Base-by-base conservation (phyloP, 2,113 vertebrate species). In the Sinosuthora webbiana region DNA sequence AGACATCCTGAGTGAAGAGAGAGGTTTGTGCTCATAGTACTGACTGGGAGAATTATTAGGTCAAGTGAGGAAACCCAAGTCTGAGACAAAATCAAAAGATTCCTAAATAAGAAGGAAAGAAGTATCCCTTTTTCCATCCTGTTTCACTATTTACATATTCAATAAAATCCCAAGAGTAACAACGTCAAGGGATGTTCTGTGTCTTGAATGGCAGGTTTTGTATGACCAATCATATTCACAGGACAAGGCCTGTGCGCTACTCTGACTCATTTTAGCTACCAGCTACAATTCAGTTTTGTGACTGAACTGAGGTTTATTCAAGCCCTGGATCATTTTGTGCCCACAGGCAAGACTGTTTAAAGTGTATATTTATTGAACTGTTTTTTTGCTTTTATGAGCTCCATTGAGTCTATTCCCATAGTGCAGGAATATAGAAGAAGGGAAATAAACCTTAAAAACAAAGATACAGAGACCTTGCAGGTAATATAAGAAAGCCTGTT, bases 401-500 rank as follows among this genome's bases (percentile, higher is more conserved):
- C 57, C 70, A 57, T 17, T 69, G 64, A 94, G 42, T 69, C 33
- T 95, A 94, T 82, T 96, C 81, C 80, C 91, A 82, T 3, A 65
- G 77, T 0, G 2, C 27, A 85, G 53, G 42, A 93, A 78, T 39
- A 79, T 0, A 82, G 78, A 71, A 89, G 56, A 86, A 84, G 52
- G 64, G 39, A 91, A 93, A 89, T 8, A 91, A 70, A 94, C 28
- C 70, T 93, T 94, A 92, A 93, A 94, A 95, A 75, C 81, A 91
- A 92, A 94, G 49, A 90, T 52, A 89, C 37, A 75, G 75, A 95
- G 83, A 76, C 77, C 74, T 94, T 93, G 74, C 37, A 85, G 57
- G 65, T 81, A 87, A 87, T 84, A 37, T 33, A 84, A 82, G 49
- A 42, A 92, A 89, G 53, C 52, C 69, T 82, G 44, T 64, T 81